phyloP scores from a whole-genome alignment of 2,888 invertebrate genomes.

The Sipha maydis region DNA sequence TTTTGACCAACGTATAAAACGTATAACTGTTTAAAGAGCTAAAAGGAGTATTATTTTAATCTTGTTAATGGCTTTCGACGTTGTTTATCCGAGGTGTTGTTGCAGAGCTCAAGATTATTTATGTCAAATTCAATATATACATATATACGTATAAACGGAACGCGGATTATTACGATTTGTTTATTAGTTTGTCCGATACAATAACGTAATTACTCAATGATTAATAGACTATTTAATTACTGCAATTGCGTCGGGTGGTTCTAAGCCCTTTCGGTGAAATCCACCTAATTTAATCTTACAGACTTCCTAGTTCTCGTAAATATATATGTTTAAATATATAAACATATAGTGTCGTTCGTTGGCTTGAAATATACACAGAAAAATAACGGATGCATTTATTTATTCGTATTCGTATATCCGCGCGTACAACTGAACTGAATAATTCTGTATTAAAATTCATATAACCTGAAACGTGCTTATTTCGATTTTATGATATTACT shows the following conservation, averaged over 20 bases:
- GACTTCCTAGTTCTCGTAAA: neutral
- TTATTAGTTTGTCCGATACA: neutral
- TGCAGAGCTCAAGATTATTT: neutral
- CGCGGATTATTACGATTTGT: conserved; percentile 16
- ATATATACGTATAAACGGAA: neutral
- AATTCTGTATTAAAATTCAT: no score
- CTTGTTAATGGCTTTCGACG: conserved; percentile 38
- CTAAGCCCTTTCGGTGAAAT: neutral
- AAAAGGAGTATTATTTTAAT: conserved; percentile 55
- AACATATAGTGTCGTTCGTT: neutral
- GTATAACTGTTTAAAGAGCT: conserved; percentile 21
- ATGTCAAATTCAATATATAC: neutral
- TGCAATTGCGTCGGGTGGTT: neutral
- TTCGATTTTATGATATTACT: no score
- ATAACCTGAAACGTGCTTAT: neutral
- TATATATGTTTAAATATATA: no score
- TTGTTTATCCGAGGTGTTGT: conserved; percentile 17
- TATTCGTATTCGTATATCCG: neutral
- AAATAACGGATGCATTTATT: neutral
- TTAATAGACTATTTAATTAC: neutral
- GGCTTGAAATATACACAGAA: neutral
- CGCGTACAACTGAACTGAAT: no score
- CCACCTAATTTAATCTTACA: no score
- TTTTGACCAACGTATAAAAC: conserved; percentile 11
- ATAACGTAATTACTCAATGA: neutral